Evolutionary conservation across 2,113 vertebrate genomes (phyloP).

Genomic region (Hippocampus abdominalis): DNA sequence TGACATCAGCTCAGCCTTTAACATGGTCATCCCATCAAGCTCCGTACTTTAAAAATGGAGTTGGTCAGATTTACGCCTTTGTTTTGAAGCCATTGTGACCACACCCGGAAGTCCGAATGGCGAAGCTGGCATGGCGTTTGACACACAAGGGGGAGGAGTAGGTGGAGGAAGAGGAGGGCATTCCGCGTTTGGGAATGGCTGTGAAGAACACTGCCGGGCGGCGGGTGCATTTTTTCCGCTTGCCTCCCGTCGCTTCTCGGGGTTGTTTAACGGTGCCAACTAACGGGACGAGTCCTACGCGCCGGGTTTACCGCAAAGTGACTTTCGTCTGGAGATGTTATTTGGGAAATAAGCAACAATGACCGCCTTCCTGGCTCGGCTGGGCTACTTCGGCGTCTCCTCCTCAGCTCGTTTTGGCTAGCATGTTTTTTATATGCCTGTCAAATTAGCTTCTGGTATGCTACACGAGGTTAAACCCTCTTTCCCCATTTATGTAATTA

Average conservation of each 20-base stretch:
- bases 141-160: not conserved
- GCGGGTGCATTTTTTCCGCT: not conserved
- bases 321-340: not conserved
- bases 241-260: not conserved
- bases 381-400: not conserved
- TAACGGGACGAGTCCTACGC: not conserved
- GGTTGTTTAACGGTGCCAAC: not conserved
- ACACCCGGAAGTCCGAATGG: not conserved
- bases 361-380: not conserved
- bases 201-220: not conserved
- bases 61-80: not conserved
- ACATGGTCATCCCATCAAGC: too few species aligned
- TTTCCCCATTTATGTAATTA: conserved; percentile 15
- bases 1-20: too few species aligned
- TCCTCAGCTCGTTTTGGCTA: conserved; percentile 48
- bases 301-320: not conserved
- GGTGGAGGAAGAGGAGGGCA: not conserved
- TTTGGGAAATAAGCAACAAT: not conserved
- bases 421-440: conserved; percentile 18
- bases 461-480: not conserved
- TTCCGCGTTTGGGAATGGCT: not conserved
- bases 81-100: not conserved
- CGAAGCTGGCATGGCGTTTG: not conserved
- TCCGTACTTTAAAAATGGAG: too few species aligned
- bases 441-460: conserved; percentile 1